phyloP scores from a whole-genome alignment of 2,113 vertebrate genomes.

The Nyctibius bracteatus region DNA sequence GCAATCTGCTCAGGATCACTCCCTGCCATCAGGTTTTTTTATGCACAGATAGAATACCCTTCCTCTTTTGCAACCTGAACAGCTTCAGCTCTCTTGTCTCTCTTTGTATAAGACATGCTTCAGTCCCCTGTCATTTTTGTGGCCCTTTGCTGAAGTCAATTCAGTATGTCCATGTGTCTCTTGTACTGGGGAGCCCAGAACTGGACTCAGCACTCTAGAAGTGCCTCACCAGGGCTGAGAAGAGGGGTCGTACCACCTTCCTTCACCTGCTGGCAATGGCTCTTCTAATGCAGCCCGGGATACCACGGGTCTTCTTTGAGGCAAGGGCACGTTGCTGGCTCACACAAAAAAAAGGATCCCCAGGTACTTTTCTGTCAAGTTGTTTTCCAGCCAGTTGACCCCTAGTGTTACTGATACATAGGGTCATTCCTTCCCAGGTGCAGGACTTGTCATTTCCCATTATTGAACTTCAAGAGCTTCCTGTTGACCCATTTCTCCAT shows the following conservation, averaged over 20 bases:
- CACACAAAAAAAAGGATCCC: rapidly evolving
- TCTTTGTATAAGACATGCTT: neutral
- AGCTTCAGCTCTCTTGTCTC: rapidly evolving
- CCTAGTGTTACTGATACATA: neutral
- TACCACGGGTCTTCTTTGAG: neutral
- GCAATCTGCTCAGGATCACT: neutral
- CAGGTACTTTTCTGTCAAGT: neutral
- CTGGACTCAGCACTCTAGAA: neutral
- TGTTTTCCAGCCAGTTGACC: rapidly evolving
- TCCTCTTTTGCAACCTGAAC: neutral
- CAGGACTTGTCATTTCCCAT: neutral
- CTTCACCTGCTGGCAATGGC: neutral
- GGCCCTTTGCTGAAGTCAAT: neutral
- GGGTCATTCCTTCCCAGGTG: neutral
- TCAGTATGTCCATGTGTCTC: neutral
- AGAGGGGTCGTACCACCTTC: neutral
- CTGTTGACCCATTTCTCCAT: neutral
- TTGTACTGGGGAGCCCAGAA: neutral
- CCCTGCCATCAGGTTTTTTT: neutral
- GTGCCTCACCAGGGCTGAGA: neutral
- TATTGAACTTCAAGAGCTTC: neutral
- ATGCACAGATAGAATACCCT: neutral
- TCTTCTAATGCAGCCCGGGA: neutral
- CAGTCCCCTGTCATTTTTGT: neutral
- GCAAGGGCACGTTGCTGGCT: neutral